Evolutionary conservation across 1,140 invertebrate genomes (phyloP), one percentile per base, ranked within the genome.

Genomic region (Formica selysi): DNA sequence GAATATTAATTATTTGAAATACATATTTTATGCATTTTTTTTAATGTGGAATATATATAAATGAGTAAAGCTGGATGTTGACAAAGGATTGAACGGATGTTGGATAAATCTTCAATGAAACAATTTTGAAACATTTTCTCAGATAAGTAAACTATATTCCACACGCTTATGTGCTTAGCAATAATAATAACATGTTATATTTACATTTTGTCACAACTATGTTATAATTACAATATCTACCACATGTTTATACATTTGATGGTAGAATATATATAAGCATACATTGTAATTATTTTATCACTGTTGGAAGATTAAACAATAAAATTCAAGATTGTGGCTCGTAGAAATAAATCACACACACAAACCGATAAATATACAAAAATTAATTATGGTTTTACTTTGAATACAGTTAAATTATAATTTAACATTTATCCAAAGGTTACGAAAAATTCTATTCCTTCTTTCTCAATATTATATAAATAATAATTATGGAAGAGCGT

Each of bases 71-170:
- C 62, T 54, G 13, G 13, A 65, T 68, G 3, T 0, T 13, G 10
- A 2, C 3, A 16, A 16, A 54, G 44, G n/a, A 68, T 54, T 19
- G 62, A 38, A 16, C 16, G 26, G 5, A 36, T 19, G 1, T 57
- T 38, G 32, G 8, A 44, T 36, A 3, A 41, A 1, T 44, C 22
- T 32, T 57, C 5, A 16, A 38, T 32, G n/a, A 68, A 11, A 22
- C 36, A 26, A 8, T 65, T 8, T 79, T 22, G 8, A 36, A 44
- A 54, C 5, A 2, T 22, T 22, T 26, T 79, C 64, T 80, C n/a
- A 38, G 3, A 16, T 80, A 70, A 70, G 76, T 80, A 70, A 80
- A 80, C 64, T 80, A 80, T 80, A 80, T 80, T 80, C 44, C 76
- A 68, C 64, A 70, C 29, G 76, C 13, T 80, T 54, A 80, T 48